Conservation (phyloP, 2,888 invertebrate species). For the Sicus ferrugineus region DNA sequence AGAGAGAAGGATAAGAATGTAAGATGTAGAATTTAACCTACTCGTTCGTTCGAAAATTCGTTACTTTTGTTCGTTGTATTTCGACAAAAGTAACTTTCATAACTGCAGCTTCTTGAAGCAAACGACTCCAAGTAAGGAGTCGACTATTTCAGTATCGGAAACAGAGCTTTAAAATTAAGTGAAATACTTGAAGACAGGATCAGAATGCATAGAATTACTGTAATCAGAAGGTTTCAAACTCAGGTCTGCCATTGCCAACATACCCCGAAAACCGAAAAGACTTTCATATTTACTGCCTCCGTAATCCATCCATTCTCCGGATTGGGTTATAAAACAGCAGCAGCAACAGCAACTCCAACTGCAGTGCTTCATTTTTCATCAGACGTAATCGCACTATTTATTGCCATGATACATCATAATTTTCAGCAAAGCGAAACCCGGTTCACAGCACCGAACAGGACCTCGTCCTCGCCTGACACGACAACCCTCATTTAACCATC, state of each 20-base stretch:
- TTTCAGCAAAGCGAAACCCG: constrained; percentile 39
- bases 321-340: background rate
- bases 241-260: background rate
- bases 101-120: no score
- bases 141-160: no score
- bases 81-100: no score
- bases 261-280: background rate
- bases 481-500: constrained; percentile 57
- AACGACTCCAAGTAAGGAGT: no score
- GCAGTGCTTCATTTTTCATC: constrained; percentile 19
- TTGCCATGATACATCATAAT: constrained; percentile 60
- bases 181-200: background rate
- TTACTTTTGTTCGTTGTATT: no score
- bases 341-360: no score
- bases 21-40: no score
- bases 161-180: background rate
- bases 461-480: constrained; percentile 37
- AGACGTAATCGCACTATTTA: constrained; percentile 57
- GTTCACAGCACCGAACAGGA: constrained; percentile 18
- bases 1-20: no score
- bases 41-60: no score
- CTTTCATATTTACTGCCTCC: background rate
- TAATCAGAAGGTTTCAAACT: background rate
- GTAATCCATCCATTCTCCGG: background rate
- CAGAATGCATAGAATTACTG: background rate